Conservation (phyloP, 92 coral and sea anemone genomes). For the Epizoanthus fatuus region DNA sequence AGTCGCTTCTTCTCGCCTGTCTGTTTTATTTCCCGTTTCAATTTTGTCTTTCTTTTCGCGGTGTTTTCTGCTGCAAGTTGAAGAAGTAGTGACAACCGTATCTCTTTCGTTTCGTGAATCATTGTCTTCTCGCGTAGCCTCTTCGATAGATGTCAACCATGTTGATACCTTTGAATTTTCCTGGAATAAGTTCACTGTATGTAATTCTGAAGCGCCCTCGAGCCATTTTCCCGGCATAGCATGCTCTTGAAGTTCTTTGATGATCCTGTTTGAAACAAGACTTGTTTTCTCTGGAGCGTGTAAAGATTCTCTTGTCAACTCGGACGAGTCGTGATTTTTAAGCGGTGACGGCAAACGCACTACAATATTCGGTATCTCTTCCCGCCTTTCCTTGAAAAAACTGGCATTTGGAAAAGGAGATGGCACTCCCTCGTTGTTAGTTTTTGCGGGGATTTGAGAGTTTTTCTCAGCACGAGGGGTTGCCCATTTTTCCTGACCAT, state of each 20-base stretch:
- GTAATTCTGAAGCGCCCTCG: neutral
- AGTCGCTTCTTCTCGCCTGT: neutral
- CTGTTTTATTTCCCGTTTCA: neutral
- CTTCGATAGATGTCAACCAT: slow-evolving; percentile 19
- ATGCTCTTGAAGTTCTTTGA: neutral
- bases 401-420: neutral
- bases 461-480: neutral
- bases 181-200: neutral
- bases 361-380: neutral
- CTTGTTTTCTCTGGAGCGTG: no score
- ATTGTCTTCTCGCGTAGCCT: neutral
- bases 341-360: slow-evolving; percentile 23
- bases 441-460: neutral
- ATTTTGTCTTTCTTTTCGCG: neutral
- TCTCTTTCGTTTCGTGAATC: neutral
- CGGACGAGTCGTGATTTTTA: neutral
- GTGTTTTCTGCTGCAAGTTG: slow-evolving; percentile 12
- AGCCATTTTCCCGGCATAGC: neutral
- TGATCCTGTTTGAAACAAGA: neutral
- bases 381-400: slow-evolving; percentile 1
- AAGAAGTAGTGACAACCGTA: neutral
- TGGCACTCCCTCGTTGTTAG: neutral
- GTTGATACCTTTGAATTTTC: neutral
- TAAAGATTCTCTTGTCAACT: neutral
- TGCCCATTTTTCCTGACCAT: slow-evolving; percentile 8